Base-by-base conservation (phyloP, 1,140 invertebrate genomes). In the Venturia canescens region DNA sequence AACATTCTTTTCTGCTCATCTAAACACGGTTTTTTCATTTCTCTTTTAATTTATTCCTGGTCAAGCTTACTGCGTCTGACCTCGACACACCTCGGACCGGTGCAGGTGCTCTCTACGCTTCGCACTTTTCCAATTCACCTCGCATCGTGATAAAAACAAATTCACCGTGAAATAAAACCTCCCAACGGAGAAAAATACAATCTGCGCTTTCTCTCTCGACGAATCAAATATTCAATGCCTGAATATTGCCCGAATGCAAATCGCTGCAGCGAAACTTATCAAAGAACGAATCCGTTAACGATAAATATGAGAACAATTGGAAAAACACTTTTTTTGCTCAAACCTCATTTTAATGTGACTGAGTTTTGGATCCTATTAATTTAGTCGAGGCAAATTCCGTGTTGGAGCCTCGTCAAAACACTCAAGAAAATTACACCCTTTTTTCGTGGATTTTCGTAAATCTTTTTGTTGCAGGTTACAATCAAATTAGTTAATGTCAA, bases 11-110 rank as follows among this genome's bases (percentile, higher is more conserved):
- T 80, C 53, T 27, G 15, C 34, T 71, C 29, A 31, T n/a, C 15
- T 75, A n/a, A 38, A 60, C 34, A 29, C 63, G 75, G 53, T 44
- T 27, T 76, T 75, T 72, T 57, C 0, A 53, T 78, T 57, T 53
- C 70, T 50, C 29, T 60, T 31, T 60, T 3, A 60, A 53, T 26
- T 60, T 34, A 34, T 34, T 34, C 3, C 60, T 13, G 6, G 7
- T 76, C 29, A 23, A 76, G n/a, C 23, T 53, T 21, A 11, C 27
- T n/a, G 48, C 3, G 21, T 18, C 34, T 16, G 26, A 26, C 31
- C 34, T 44, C 57, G 6, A 63, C 75, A 31, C 23, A 15, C 23
- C 38, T 1, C 11, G 7, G 5, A 15, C 9, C 60, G 18, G 31
- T 63, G 21, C 70, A 16, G 69, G 29, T 48, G 18, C 11, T 79